Conservation (phyloP, 2,888 invertebrate genomes). For the Platerodrilus igneus region DNA sequence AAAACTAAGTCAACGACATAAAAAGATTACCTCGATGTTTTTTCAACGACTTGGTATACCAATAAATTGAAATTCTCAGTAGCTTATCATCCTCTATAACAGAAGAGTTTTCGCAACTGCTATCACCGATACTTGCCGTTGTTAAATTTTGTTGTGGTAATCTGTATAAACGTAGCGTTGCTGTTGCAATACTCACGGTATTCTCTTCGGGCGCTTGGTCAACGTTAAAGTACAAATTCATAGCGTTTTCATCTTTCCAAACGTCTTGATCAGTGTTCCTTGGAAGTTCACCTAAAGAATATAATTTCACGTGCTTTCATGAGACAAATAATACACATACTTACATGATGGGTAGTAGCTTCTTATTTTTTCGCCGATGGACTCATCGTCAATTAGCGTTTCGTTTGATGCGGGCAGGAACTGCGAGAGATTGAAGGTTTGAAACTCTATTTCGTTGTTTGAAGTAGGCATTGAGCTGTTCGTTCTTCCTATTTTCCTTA, state of each 20-base stretch:
- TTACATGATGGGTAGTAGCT: constrained; percentile 45
- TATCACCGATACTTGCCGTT: constrained; percentile 24
- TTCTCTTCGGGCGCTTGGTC: constrained; percentile 46
- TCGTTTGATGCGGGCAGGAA: constrained; percentile 8
- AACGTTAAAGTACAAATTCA: constrained; percentile 56
- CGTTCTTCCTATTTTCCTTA: constrained; percentile 18
- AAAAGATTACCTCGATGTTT: constrained; percentile 51
- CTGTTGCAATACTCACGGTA: constrained; percentile 50
- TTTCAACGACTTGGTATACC: constrained; percentile 54
- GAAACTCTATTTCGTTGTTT: constrained; percentile 9
- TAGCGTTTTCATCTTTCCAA: constrained; percentile 52
- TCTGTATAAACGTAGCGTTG: constrained; percentile 52
- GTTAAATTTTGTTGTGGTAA: constrained; percentile 47
- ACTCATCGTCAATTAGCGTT: constrained; percentile 19
- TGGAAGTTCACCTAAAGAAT: constrained; percentile 52
- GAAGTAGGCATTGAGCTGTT: constrained; percentile 16
- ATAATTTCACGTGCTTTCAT: constrained; percentile 2
- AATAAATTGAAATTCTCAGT: constrained; percentile 56
- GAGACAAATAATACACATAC: constrained; percentile 25
- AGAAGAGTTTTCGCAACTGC: constrained; percentile 28
- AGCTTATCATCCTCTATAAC: constrained; percentile 51
- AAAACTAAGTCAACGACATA: background rate
- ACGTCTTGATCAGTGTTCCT: constrained; percentile 53
- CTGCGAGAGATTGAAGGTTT: constrained; percentile 9
- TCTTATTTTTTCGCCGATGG: constrained; percentile 40